Evolutionary conservation across 2,888 invertebrate species (phyloP).

Genomic region (Listrodromus nycthemerus): DNA sequence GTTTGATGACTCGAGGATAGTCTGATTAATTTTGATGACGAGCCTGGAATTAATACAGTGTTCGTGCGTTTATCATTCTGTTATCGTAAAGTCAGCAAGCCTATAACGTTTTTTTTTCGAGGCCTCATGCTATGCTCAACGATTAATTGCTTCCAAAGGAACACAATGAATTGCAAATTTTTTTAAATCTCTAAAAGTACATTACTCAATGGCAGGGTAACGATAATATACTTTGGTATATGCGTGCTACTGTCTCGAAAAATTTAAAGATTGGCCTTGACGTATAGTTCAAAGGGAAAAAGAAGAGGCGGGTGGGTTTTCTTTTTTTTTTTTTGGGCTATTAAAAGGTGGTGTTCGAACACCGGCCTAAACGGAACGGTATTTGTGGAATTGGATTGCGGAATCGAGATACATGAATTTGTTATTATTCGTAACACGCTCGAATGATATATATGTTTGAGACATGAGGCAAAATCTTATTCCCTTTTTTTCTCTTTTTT

Average conservation of each 20-base stretch:
- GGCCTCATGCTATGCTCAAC: conserved; percentile 19
- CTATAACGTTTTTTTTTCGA: neutral
- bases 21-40: neutral
- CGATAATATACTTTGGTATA: conserved; percentile 77
- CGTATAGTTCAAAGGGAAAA: conserved; percentile 65
- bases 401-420: conserved; percentile 63
- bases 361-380: conserved; percentile 48
- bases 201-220: conserved; percentile 71
- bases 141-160: conserved; percentile 71
- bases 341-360: conserved; percentile 60
- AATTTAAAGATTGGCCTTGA: conserved; percentile 73
- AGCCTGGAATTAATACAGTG: conserved; percentile 18
- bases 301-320: neutral
- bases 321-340: conserved; percentile 31
- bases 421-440: conserved; percentile 54
- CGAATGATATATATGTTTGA: conserved; percentile 30
- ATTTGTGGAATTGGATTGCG: conserved; percentile 59
- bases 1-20: conserved; percentile 12
- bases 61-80: conserved; percentile 21
- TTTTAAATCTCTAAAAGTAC: conserved; percentile 69
- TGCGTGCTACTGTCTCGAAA: conserved; percentile 69
- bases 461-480: conserved; percentile 38
- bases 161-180: conserved; percentile 69
- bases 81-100: neutral
- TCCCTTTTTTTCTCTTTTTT: conserved; percentile 28